phyloP scores from a whole-genome alignment of 1,140 invertebrate species.

The Argopecten irradians region DNA sequence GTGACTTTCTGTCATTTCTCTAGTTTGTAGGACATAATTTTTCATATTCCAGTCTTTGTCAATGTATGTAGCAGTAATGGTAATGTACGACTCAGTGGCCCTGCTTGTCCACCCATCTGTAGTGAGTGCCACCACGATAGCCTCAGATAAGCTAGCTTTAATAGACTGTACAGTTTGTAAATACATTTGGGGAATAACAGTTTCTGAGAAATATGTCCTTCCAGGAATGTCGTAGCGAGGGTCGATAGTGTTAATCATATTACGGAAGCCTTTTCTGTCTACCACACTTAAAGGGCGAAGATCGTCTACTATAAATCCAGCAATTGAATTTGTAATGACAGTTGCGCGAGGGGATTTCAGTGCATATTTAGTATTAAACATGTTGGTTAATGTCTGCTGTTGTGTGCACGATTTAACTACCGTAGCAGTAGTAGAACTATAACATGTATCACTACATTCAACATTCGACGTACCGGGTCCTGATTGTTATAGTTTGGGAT shows the following conservation, averaged over 20 bases:
- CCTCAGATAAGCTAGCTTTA: no score
- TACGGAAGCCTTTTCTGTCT: slow-evolving; percentile 55
- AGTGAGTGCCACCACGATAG: neutral
- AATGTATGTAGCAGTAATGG: slow-evolving; percentile 25
- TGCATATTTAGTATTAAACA: slow-evolving; percentile 30
- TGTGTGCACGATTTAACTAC: no score
- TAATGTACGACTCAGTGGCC: slow-evolving; percentile 27
- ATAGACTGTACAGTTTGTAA: no score
- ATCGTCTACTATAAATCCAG: slow-evolving; percentile 55
- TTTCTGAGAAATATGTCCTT: slow-evolving; percentile 50
- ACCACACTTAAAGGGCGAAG: slow-evolving; percentile 59
- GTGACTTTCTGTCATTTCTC: slow-evolving; percentile 28
- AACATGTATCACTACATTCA: no score
- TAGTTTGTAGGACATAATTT: slow-evolving; percentile 38
- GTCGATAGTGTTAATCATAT: slow-evolving; percentile 54
- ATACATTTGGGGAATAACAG: slow-evolving; percentile 56
- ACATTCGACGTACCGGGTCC: no score
- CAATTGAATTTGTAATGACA: slow-evolving; percentile 37
- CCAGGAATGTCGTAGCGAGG: slow-evolving; percentile 52
- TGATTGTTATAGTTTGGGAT: no score
- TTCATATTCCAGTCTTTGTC: slow-evolving; percentile 23
- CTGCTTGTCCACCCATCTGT: slow-evolving; percentile 29
- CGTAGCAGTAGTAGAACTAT: no score
- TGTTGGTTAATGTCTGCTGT: no score
- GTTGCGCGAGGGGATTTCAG: neutral